Conservation (phyloP, 1,140 invertebrate genomes). For the Drosophila bocqueti region DNA sequence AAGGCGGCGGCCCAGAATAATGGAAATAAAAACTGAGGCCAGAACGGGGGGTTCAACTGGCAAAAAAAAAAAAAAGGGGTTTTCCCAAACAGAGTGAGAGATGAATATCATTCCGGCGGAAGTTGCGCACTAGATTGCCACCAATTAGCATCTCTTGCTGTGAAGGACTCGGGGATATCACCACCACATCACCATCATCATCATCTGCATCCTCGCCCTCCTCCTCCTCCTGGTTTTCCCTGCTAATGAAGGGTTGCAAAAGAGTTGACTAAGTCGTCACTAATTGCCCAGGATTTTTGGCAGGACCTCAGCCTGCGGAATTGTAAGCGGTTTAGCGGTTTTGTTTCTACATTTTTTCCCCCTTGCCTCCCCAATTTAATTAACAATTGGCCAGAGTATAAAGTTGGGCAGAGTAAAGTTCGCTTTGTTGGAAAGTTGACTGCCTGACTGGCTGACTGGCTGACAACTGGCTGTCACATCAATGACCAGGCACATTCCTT, state of each 20-base stretch:
- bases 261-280: conserved; percentile 61
- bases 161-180: conserved; percentile 32
- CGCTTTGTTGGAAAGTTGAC: conserved; percentile 1
- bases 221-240: conserved; percentile 31
- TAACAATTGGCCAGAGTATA: conserved; percentile 42
- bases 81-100: conserved; percentile 2
- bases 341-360: conserved; percentile 13
- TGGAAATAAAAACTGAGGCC: neutral
- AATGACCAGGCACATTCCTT: conserved; percentile 63
- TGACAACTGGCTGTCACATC: conserved; percentile 75
- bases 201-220: neutral
- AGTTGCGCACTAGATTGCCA: conserved; percentile 72
- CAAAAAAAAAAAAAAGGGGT: conserved; percentile 7
- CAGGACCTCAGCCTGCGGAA: conserved; percentile 8
- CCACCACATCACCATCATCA: conserved; percentile 14
- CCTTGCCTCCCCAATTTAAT: conserved; percentile 23
- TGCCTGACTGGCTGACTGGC: neutral
- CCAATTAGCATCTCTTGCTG: conserved; percentile 78
- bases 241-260: conserved; percentile 48
- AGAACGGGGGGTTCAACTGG: neutral
- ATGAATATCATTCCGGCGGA: conserved; percentile 78
- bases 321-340: conserved; percentile 62
- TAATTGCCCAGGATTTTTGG: conserved; percentile 62
- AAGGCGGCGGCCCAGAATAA: conserved; percentile 14
- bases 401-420: conserved; percentile 8